Evolutionary conservation across 2,888 invertebrate genomes (phyloP).

Genomic region (Agriotes lineatus): DNA sequence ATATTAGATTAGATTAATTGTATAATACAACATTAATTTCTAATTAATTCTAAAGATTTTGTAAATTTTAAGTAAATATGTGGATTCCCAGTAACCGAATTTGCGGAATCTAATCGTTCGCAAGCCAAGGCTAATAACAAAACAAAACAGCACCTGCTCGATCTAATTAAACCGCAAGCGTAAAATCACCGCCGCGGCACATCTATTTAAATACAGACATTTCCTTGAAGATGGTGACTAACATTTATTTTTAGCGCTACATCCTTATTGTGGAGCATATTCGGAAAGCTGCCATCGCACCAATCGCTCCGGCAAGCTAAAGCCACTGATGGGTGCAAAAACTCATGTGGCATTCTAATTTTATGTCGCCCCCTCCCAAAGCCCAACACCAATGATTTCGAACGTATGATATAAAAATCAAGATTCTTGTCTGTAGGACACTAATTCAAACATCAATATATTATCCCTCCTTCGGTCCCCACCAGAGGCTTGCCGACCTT

Average conservation of each 20-base stretch:
- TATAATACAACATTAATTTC: too few species aligned
- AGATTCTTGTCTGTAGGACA: slow-evolving; percentile 62
- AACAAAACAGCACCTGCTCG: neutral
- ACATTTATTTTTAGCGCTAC: slow-evolving; percentile 42
- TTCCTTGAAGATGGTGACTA: slow-evolving; percentile 31
- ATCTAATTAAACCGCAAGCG: neutral
- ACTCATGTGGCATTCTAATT: slow-evolving; percentile 46
- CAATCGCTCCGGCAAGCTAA: slow-evolving; percentile 11
- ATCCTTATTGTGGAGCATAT: slow-evolving; percentile 16
- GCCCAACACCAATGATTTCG: slow-evolving; percentile 61
- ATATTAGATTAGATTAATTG: too few species aligned
- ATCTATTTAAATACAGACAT: slow-evolving; percentile 6
- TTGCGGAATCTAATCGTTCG: too few species aligned
- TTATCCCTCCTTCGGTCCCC: slow-evolving; percentile 59
- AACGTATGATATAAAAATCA: slow-evolving; percentile 61
- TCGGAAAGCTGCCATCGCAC: slow-evolving; percentile 28
- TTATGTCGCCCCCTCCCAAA: slow-evolving; percentile 56
- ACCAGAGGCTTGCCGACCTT: slow-evolving; percentile 55
- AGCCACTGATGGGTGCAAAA: slow-evolving; percentile 46
- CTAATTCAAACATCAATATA: slow-evolving; percentile 65
- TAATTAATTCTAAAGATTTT: too few species aligned
- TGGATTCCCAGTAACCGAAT: too few species aligned
- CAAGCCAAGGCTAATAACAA: neutral
- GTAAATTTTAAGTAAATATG: too few species aligned
- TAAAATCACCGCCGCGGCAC: neutral